Conservation (phyloP, 2,888 invertebrate genomes). For the Pseudanteris insignis region DNA sequence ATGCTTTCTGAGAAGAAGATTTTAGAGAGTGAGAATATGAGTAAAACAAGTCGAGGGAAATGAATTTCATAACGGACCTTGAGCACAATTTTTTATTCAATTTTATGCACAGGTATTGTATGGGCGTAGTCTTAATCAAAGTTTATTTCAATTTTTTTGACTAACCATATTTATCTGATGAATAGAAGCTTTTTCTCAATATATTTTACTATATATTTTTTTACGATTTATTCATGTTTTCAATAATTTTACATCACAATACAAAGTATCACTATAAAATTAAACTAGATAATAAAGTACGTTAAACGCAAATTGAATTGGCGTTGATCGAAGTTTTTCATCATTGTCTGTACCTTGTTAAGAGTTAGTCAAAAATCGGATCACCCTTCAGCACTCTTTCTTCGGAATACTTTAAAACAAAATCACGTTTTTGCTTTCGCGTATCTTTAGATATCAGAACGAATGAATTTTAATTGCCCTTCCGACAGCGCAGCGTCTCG, state of each 20-base stretch:
- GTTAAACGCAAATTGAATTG: conserved; percentile 20
- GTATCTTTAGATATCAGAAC: conserved; percentile 46
- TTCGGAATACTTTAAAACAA: conserved; percentile 47
- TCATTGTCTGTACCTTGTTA: conserved; percentile 41
- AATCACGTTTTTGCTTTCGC: conserved; percentile 50
- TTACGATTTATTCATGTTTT: too few species aligned
- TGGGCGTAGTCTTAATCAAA: too few species aligned
- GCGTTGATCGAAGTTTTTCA: conserved; percentile 27
- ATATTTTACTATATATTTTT: too few species aligned
- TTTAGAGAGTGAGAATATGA: too few species aligned
- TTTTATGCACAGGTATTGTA: too few species aligned
- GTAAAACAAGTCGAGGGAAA: too few species aligned
- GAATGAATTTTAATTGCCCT: conserved; percentile 51
- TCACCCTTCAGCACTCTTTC: conserved; percentile 37
- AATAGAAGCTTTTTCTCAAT: too few species aligned
- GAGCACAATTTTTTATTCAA: too few species aligned
- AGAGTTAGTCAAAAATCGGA: conserved; percentile 41
- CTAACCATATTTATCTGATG: too few species aligned
- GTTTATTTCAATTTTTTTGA: too few species aligned
- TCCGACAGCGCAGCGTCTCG: conserved; percentile 40
- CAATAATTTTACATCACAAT: conserved; percentile 16
- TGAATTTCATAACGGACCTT: too few species aligned
- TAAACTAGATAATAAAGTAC: not conserved
- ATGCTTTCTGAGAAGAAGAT: too few species aligned
- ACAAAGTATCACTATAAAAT: conserved; percentile 18